These are phyloP conservation scores for Melanitta fusca DNA, from an alignment of 2,797 vertebrate species.

Conservation along the genomic window DNA sequence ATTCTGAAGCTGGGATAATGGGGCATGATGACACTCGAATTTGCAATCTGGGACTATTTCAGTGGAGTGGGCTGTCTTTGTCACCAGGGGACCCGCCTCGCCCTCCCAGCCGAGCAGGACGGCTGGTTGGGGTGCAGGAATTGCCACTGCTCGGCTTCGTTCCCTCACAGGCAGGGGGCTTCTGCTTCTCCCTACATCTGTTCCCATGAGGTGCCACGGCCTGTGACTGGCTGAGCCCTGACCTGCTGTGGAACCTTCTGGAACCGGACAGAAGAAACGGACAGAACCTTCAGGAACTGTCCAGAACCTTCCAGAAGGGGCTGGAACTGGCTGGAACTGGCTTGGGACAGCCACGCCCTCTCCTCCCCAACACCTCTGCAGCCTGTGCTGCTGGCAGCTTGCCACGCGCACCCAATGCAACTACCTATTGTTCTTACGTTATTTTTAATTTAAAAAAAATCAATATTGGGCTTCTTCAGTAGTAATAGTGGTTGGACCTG, in stretches of 20 bases:
- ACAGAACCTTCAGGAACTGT: no score
- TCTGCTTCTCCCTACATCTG: neutral
- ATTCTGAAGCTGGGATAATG: neutral
- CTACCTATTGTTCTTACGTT: neutral
- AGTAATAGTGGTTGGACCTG: neutral
- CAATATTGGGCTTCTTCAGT: neutral
- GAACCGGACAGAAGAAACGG: neutral
- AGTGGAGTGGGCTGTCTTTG: neutral
- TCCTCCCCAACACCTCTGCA: neutral
- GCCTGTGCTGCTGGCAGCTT: accelerated
- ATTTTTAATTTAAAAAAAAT: neutral
- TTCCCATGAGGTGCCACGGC: neutral
- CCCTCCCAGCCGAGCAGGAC: no score
- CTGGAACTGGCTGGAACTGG: neutral
- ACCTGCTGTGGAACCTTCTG: accelerated
- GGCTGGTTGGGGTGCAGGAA: no score
- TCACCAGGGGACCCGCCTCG: no score
- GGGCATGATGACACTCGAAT: neutral
- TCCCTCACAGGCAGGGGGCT: no score
- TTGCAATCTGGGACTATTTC: neutral
- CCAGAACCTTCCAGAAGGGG: no score
- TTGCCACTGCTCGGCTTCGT: no score
- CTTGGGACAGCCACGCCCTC: accelerated
- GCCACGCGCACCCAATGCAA: accelerated
- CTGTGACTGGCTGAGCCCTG: no score